Percentiles rank a stretch among this genome's conserved stretches.
Evolutionary conservation across 2,113 vertebrate genomes (phyloP).

Genomic region (Elephas maximus): DNA sequence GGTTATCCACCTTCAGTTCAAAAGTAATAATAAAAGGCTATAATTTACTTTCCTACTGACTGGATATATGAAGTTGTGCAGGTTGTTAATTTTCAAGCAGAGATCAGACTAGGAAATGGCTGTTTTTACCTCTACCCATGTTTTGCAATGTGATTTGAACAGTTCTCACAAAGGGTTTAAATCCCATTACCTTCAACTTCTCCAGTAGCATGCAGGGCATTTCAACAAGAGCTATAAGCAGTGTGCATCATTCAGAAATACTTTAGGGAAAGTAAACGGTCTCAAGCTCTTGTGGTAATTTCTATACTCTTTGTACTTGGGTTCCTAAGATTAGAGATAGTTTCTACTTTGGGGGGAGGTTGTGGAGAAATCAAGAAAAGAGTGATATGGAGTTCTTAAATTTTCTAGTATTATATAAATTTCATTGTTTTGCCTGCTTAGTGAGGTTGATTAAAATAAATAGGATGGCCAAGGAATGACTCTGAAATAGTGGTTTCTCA

Average conservation of each 20-base stretch:
- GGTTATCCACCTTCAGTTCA: neutral
- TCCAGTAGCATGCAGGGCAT: neutral
- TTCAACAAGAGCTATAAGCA: neutral
- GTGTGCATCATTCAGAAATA: neutral
- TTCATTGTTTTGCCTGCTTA: neutral
- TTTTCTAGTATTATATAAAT: neutral
- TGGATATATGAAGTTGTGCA: neutral
- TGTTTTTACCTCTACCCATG: neutral
- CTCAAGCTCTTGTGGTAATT: neutral
- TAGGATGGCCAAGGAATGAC: neutral
- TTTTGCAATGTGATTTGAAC: constrained; percentile 17
- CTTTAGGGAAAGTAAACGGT: neutral
- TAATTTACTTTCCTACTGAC: neutral
- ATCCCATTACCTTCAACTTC: neutral
- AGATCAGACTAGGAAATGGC: neutral
- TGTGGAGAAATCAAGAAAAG: neutral
- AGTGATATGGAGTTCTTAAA: neutral
- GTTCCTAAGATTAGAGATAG: neutral
- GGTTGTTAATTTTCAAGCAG: constrained; percentile 42
- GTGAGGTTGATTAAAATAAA: constrained; percentile 22
- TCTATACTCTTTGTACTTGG: neutral
- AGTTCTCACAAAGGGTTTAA: neutral
- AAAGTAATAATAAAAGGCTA: neutral
- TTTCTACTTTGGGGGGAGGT: neutral
- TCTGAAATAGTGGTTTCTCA: neutral